phyloP scores from a whole-genome alignment of 2,888 invertebrate genomes.

The Xanthia icteritia region DNA sequence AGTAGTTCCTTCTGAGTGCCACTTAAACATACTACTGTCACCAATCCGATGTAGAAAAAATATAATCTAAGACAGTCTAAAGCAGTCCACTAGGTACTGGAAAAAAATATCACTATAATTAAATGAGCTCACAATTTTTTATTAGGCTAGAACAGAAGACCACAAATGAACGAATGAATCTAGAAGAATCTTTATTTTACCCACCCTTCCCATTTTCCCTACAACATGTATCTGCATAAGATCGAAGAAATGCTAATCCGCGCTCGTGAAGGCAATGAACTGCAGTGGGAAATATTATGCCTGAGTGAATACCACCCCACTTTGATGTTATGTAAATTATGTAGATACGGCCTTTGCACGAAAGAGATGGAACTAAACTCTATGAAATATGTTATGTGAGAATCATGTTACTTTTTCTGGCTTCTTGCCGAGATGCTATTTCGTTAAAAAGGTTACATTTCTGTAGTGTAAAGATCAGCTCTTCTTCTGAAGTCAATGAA shows the following conservation, averaged over 20 bases:
- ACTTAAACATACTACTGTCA: background rate
- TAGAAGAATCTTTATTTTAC: background rate
- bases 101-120: background rate
- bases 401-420: conserved; percentile 43
- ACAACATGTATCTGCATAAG: conserved; percentile 59
- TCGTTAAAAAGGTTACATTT: conserved; percentile 22
- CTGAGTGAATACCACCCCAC: conserved; percentile 55
- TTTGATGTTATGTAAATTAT: conserved; percentile 60
- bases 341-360: conserved; percentile 52
- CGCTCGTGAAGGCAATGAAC: conserved; percentile 57
- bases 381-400: conserved; percentile 29
- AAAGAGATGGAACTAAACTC: conserved; percentile 29
- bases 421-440: conserved; percentile 12
- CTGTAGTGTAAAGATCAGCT: too few relatives aligned
- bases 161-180: background rate
- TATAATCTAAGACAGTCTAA: background rate
- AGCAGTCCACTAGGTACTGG: background rate
- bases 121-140: background rate
- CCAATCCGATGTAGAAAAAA: background rate
- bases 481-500: too few relatives aligned
- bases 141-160: background rate
- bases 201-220: background rate
- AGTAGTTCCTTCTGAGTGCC: background rate
- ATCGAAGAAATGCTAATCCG: conserved; percentile 60
- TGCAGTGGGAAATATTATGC: conserved; percentile 59